These are phyloP conservation scores for Campylomormyrus tamandua DNA, from an alignment of 2,113 vertebrate species.

Conservation along the genomic window DNA sequence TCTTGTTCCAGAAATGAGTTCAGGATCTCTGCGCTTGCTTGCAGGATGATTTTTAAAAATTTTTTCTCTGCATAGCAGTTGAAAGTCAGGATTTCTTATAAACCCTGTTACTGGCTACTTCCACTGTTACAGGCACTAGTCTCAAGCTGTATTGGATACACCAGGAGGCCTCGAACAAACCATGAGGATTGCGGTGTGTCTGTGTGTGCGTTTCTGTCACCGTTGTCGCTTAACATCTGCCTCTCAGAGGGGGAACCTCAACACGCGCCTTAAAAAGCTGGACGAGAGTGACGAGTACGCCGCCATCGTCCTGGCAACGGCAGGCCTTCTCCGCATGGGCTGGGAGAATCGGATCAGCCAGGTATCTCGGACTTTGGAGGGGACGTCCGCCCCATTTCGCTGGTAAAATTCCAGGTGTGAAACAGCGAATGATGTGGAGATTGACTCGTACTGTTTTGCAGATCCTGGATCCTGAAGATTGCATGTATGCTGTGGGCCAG, in stretches of 20 bases:
- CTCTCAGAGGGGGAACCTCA: slow-evolving; percentile 84
- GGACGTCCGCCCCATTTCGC: too few species aligned
- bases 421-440: neutral
- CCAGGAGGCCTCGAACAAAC: neutral
- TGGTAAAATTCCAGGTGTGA: neutral
- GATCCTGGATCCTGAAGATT: slow-evolving; percentile 82
- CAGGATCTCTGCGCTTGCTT: neutral
- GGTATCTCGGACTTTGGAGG: slow-evolving; percentile 48
- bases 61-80: neutral
- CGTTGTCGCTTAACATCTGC: slow-evolving; percentile 50
- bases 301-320: slow-evolving; percentile 85
- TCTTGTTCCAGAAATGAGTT: neutral
- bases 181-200: neutral
- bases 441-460: slow-evolving; percentile 34
- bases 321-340: slow-evolving; percentile 86
- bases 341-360: slow-evolving; percentile 85
- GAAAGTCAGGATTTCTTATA: neutral
- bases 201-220: neutral
- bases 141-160: neutral
- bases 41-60: neutral
- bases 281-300: slow-evolving; percentile 85
- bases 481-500: slow-evolving; percentile 94
- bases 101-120: neutral
- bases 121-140: neutral
- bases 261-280: slow-evolving; percentile 88